A percentile compares a stretch with the other conserved stretches of the same genome.
Evolutionary conservation across 2,888 invertebrate species (phyloP).

Genomic region (Liposcelis brunnea): DNA sequence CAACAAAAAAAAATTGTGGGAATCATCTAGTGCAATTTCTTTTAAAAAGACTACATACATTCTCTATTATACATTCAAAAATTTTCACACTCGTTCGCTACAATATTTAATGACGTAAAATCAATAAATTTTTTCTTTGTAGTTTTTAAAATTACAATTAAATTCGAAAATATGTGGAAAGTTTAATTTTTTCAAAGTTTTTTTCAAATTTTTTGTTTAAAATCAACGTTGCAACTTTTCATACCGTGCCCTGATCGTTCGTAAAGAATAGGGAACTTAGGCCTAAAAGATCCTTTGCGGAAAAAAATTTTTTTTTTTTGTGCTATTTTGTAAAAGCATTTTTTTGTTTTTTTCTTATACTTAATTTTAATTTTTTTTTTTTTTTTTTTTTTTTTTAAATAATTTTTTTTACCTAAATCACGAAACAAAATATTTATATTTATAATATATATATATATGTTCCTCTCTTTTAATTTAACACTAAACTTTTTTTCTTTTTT

Average conservation of each 20-base stretch:
- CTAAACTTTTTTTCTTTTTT: not conserved
- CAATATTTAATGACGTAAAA: too few species aligned
- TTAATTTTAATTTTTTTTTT: too few species aligned
- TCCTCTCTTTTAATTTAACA: too few species aligned
- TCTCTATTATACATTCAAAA: too few species aligned
- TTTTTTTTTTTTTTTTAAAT: not conserved
- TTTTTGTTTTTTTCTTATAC: not conserved
- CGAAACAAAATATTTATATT: conserved; percentile 7
- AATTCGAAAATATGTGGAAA: conserved; percentile 6
- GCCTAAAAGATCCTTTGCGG: not conserved
- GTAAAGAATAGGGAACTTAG: conserved; percentile 7
- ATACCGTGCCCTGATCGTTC: conserved; percentile 6
- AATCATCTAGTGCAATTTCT: too few species aligned
- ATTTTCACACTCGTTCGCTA: too few species aligned
- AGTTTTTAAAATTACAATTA: conserved; percentile 4
- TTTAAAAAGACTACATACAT: too few species aligned
- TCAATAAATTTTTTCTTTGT: not conserved
- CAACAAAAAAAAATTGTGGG: too few species aligned
- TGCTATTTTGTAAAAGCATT: conserved; percentile 8
- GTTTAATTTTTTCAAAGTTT: not conserved
- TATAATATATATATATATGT: not conserved
- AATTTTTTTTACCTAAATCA: conserved; percentile 6
- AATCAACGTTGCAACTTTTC: conserved; percentile 8
- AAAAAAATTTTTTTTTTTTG: conserved; percentile 3
- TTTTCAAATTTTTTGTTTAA: not conserved